Evolutionary conservation across 2,113 vertebrate genomes (phyloP).

Genomic region (Percina caprodes): DNA sequence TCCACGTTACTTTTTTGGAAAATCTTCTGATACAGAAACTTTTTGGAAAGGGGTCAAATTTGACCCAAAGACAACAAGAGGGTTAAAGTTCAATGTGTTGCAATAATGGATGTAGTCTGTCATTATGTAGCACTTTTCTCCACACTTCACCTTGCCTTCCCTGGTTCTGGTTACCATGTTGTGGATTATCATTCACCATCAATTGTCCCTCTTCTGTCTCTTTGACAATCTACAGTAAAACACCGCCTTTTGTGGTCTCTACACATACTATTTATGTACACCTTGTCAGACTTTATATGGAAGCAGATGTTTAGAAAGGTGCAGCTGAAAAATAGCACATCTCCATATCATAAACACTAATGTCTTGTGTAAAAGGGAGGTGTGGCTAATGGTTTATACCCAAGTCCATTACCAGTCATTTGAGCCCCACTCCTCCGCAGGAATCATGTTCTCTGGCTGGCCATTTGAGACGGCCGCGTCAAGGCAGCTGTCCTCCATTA

Average conservation of each 20-base stretch:
- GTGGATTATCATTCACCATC: not conserved
- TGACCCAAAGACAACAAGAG: too few species aligned
- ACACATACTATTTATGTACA: not conserved
- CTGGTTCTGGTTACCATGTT: not conserved
- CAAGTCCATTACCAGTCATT: constrained; percentile 59
- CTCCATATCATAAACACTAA: constrained; percentile 17
- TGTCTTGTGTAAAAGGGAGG: constrained; percentile 13
- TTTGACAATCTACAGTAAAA: constrained; percentile 4
- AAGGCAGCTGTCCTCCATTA: constrained; percentile 63
- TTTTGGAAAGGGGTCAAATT: too few species aligned
- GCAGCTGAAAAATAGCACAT: not conserved
- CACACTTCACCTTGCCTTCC: not conserved
- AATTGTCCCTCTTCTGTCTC: not conserved
- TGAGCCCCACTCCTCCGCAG: constrained; percentile 54
- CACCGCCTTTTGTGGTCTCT: not conserved
- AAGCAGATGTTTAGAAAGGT: not conserved
- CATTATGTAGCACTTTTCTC: not conserved
- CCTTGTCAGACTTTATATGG: not conserved
- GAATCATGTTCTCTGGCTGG: constrained; percentile 68
- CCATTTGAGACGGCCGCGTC: constrained; percentile 65
- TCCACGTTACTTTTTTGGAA: too few species aligned
- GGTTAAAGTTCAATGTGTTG: constrained; percentile 19
- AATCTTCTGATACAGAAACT: too few species aligned
- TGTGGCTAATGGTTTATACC: constrained; percentile 59
- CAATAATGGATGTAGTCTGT: not conserved